These are phyloP conservation scores for Hirudinaria manillensis DNA, from an alignment of 2,888 invertebrate genomes.

Conservation along the genomic window DNA sequence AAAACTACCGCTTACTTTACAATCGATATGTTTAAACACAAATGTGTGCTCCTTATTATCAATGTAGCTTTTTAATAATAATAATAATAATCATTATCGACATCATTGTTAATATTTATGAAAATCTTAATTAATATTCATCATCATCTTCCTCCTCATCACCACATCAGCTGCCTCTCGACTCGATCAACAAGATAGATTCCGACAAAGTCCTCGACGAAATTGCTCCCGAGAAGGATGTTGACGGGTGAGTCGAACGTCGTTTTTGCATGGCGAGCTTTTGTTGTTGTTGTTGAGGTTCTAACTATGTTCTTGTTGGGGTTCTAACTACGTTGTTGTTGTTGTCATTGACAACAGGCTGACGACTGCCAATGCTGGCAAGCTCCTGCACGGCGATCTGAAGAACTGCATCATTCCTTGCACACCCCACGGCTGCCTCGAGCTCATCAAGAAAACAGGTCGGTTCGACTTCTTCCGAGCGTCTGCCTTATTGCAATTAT, in stretches of 20 bases:
- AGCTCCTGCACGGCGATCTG: slow-evolving; percentile 80
- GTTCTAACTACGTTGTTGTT: not conserved
- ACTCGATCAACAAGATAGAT: slow-evolving; percentile 72
- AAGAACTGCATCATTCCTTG: slow-evolving; percentile 79
- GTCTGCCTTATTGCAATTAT: not conserved
- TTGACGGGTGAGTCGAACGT: slow-evolving; percentile 68
- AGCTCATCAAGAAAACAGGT: slow-evolving; percentile 71
- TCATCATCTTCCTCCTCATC: not conserved
- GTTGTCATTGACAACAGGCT: slow-evolving; percentile 57
- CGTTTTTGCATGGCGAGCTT: not conserved
- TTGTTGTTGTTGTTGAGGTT: not conserved
- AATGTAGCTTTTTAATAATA: not conserved
- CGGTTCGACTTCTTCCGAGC: slow-evolving; percentile 31
- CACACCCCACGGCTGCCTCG: slow-evolving; percentile 89
- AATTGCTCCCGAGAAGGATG: slow-evolving; percentile 83
- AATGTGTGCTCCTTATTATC: too few relatives aligned
- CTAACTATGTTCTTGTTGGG: not conserved
- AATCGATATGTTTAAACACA: too few relatives aligned
- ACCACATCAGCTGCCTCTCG: slow-evolving; percentile 67
- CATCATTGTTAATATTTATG: not conserved
- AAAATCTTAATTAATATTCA: not conserved
- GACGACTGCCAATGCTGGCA: slow-evolving; percentile 87
- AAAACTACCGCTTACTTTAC: not conserved
- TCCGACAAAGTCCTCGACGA: slow-evolving; percentile 66
- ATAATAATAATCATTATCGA: too few relatives aligned